Evolutionary conservation across 2,797 vertebrate genomes (phyloP).

Genomic region (Eulemur rubriventer): DNA sequence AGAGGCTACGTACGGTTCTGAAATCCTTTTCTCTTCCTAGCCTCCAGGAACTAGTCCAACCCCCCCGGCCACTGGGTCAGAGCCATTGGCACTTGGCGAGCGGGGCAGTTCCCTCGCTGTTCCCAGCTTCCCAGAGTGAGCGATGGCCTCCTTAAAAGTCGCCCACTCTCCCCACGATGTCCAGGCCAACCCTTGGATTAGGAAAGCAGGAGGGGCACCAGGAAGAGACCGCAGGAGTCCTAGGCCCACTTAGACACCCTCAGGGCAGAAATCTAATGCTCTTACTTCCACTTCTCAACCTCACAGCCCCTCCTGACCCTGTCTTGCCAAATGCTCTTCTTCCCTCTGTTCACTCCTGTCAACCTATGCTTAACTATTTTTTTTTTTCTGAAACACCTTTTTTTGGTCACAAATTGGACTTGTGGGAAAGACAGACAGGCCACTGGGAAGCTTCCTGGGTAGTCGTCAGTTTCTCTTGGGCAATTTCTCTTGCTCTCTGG

Average conservation of each 20-base stretch:
- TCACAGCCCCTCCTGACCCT: not conserved
- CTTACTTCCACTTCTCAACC: not conserved
- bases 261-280: not conserved
- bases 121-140: not conserved
- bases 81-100: not conserved
- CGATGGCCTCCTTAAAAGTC: not conserved
- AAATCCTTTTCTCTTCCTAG: not conserved
- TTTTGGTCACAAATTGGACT: not conserved
- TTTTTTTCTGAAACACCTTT: not conserved
- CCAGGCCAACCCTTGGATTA: not conserved
- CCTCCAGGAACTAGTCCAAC: not conserved
- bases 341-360: not conserved
- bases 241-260: not conserved
- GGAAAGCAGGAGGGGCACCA: not conserved
- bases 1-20: not conserved
- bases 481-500: not conserved
- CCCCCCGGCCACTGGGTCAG: not conserved
- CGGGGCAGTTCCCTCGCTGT: not conserved
- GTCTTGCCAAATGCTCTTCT: not conserved
- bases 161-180: not conserved
- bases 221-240: not conserved
- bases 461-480: not conserved
- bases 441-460: not conserved
- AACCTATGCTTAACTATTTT: not conserved
- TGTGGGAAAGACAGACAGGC: not conserved